These are phyloP conservation scores for Hypocryptadius cinnamomeus DNA, from an alignment of 2,113 vertebrate species.

Conservation along the genomic window DNA sequence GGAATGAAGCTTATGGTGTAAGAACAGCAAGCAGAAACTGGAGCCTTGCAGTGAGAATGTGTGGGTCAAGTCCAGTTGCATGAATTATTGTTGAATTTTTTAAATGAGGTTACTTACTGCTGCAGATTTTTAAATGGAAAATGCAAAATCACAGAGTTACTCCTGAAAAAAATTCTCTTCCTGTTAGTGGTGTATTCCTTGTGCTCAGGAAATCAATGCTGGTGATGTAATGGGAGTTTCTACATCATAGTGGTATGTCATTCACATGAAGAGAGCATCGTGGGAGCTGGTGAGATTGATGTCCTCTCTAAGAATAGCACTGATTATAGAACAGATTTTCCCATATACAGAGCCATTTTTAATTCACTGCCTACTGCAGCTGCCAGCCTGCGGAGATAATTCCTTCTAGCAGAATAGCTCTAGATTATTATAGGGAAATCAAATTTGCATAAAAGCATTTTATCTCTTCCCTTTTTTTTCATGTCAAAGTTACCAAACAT, in stretches of 20 bases:
- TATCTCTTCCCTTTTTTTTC: conserved; percentile 55
- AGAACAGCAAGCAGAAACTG: background rate
- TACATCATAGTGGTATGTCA: conserved; percentile 71
- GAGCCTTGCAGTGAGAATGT: background rate
- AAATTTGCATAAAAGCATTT: conserved; percentile 80
- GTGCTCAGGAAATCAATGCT: conserved; percentile 21
- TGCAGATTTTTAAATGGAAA: background rate
- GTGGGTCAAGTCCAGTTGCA: background rate
- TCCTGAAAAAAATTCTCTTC: background rate
- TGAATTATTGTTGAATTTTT: background rate
- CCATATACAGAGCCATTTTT: conserved; percentile 83
- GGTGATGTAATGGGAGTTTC: conserved; percentile 73
- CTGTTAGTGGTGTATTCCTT: background rate
- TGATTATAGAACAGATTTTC: conserved; percentile 81
- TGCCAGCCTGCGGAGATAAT: conserved; percentile 80
- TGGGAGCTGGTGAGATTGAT: conserved; percentile 73
- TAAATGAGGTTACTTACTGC: background rate
- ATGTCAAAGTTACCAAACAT: conserved; percentile 70
- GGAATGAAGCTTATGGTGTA: conserved; percentile 47
- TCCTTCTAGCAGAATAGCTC: conserved; percentile 79
- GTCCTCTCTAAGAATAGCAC: conserved; percentile 78
- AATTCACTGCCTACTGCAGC: conserved; percentile 83
- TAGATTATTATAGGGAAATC: conserved; percentile 84
- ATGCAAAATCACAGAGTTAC: background rate
- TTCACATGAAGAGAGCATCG: conserved; percentile 60